Base-by-base conservation (phyloP, 2,888 invertebrate genomes). In the Acronicta psi region DNA sequence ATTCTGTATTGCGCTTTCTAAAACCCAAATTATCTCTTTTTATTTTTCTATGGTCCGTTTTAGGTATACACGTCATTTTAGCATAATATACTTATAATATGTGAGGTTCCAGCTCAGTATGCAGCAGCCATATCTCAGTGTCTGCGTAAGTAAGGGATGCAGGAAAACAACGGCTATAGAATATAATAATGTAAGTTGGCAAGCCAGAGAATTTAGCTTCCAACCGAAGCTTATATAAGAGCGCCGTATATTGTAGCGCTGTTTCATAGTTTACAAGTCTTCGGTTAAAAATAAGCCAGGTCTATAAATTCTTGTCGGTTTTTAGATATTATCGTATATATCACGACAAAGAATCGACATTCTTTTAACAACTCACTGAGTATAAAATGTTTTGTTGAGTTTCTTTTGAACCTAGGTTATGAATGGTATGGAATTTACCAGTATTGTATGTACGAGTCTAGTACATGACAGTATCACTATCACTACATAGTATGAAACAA, bases 231-330 rank as follows among this genome's bases (percentile, higher is more conserved):
- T 69, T 57, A 73, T 73, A 49, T 57, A 62, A 36, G 43, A 53
- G 38, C 49, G 20, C 37, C 40, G 20, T 73, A 73, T 63, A 63
- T 63, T 51, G 55, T 53, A 49, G 43, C 37, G 50, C 47, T 54
- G 50, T 55, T 63, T 53, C 43, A 37, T 54, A 58, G 59, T 72
- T 67, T 76, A 75, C 50, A 47, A 54, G 37, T 42, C 51, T 44
- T 85, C 2, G 51, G 86, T 59, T 55, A 81, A 67, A 72, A 66
- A 41, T 87, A 83, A 65, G 58, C 79, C 13, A 75, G 74, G 7
- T 60, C 60, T 45, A 42, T 51, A 55, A 63, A 44, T 55, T 55
- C 23, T 40, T 0, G 34, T 38, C 7, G 29, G n/a, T 40, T 50
- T 54, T 23, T 45, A 25, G 17, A 47, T 11, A 25, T 14, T 10